Evolutionary conservation across 2,888 invertebrate species (phyloP).

Genomic region (Crocallis elinguaria): DNA sequence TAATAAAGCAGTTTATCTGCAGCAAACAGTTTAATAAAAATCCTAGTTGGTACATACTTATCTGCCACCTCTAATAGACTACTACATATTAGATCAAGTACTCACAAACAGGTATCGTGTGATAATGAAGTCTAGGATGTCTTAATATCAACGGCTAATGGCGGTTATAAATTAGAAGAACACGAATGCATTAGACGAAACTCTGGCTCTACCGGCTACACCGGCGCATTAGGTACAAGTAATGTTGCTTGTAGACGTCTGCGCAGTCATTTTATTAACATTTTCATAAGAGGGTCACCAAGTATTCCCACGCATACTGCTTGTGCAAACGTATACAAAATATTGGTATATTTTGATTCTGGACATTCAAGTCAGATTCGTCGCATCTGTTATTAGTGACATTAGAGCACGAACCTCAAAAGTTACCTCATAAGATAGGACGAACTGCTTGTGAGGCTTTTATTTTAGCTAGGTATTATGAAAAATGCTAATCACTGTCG

Average conservation of each 20-base stretch:
- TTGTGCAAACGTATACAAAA: neutral
- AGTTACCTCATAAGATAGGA: no score
- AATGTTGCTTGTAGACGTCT: constrained; percentile 55
- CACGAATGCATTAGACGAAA: constrained; percentile 62
- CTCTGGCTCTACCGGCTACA: constrained; percentile 50
- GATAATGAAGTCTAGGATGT: constrained; percentile 59
- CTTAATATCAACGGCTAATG: constrained; percentile 64
- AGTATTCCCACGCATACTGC: constrained; percentile 14
- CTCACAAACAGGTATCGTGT: constrained; percentile 52
- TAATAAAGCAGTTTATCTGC: no score
- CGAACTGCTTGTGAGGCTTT: no score
- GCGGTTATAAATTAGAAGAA: constrained; percentile 60
- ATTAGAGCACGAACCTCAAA: no score
- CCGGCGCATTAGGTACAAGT: constrained; percentile 53
- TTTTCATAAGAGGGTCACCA: constrained; percentile 60
- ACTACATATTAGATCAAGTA: constrained; percentile 28
- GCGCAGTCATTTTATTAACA: constrained; percentile 70
- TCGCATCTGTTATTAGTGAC: no score
- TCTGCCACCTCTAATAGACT: neutral
- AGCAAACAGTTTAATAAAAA: no score
- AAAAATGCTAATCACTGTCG: no score
- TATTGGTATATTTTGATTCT: no score
- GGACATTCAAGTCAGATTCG: no score
- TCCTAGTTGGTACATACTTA: neutral
- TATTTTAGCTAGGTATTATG: no score